These are phyloP conservation scores for Australoheros scitulus DNA, from an alignment of 2,113 vertebrate genomes.

Conservation along the genomic window DNA sequence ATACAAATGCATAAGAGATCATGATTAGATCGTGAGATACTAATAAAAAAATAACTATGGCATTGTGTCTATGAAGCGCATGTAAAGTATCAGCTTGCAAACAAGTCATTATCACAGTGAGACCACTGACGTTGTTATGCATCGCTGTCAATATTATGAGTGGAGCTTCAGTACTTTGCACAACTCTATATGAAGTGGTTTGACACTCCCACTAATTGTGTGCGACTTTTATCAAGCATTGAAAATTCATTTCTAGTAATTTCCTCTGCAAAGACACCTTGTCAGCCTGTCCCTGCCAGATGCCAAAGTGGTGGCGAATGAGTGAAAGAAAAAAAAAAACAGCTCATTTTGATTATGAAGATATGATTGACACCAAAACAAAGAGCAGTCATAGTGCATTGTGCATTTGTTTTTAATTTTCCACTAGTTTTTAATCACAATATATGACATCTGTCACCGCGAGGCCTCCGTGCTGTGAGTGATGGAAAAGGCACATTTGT, in stretches of 20 bases:
- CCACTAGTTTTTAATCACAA: slow-evolving; percentile 67
- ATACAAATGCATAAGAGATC: not conserved
- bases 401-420: slow-evolving; percentile 76
- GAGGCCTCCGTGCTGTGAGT: slow-evolving; percentile 35
- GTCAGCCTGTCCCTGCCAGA: slow-evolving; percentile 72
- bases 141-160: slow-evolving; percentile 57
- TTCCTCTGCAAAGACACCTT: slow-evolving; percentile 61
- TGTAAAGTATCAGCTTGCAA: slow-evolving; percentile 38
- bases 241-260: slow-evolving; percentile 66
- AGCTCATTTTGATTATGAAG: slow-evolving; percentile 70
- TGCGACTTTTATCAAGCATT: slow-evolving; percentile 69
- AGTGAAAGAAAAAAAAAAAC: not conserved
- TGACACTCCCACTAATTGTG: slow-evolving; percentile 65
- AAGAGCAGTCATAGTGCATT: slow-evolving; percentile 66
- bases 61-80: slow-evolving; percentile 7
- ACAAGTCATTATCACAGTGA: slow-evolving; percentile 51
- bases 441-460: slow-evolving; percentile 63
- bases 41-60: slow-evolving; percentile 13
- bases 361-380: slow-evolving; percentile 78
- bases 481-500: slow-evolving; percentile 15
- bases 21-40: slow-evolving; percentile 1
- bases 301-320: slow-evolving; percentile 42
- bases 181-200: slow-evolving; percentile 56
- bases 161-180: slow-evolving; percentile 32
- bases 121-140: slow-evolving; percentile 36